Conservation (phyloP, 2,113 vertebrate species). For the Pseudolaguvia tuberculata region DNA sequence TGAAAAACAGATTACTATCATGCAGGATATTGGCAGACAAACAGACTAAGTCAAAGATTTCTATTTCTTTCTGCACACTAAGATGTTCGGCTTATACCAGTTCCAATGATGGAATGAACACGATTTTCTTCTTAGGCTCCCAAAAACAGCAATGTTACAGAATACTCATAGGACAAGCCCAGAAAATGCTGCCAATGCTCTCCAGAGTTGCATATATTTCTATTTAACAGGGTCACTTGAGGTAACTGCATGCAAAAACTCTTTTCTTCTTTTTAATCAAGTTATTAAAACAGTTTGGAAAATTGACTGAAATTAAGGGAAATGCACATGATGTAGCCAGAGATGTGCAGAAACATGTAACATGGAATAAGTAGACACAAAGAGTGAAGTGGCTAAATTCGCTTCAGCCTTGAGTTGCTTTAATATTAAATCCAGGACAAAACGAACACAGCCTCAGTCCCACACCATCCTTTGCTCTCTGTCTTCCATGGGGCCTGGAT, state of each 20-base stretch:
- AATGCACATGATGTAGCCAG: neutral
- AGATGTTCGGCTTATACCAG: slow-evolving; percentile 37
- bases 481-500: slow-evolving; percentile 44
- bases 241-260: slow-evolving; percentile 33
- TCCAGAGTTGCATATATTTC: slow-evolving; percentile 36
- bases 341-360: neutral
- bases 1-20: slow-evolving; percentile 41
- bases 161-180: slow-evolving; percentile 28
- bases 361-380: neutral
- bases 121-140: slow-evolving; percentile 31
- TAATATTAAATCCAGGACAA: slow-evolving; percentile 46
- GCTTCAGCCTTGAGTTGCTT: slow-evolving; percentile 39
- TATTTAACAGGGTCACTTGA: slow-evolving; percentile 37
- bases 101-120: slow-evolving; percentile 35
- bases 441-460: slow-evolving; percentile 45
- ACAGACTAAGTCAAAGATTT: slow-evolving; percentile 42
- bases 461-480: slow-evolving; percentile 39
- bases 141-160: slow-evolving; percentile 46
- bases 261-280: slow-evolving; percentile 17
- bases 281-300: neutral
- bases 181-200: slow-evolving; percentile 37
- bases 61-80: slow-evolving; percentile 27
- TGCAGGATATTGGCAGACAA: slow-evolving; percentile 28
- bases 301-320: slow-evolving; percentile 11
- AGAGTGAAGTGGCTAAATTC: slow-evolving; percentile 36